Percentiles rank a stretch among this genome's conserved stretches.
Conservation (phyloP, 2,113 vertebrate genomes). For the Cranoglanis bouderius region DNA sequence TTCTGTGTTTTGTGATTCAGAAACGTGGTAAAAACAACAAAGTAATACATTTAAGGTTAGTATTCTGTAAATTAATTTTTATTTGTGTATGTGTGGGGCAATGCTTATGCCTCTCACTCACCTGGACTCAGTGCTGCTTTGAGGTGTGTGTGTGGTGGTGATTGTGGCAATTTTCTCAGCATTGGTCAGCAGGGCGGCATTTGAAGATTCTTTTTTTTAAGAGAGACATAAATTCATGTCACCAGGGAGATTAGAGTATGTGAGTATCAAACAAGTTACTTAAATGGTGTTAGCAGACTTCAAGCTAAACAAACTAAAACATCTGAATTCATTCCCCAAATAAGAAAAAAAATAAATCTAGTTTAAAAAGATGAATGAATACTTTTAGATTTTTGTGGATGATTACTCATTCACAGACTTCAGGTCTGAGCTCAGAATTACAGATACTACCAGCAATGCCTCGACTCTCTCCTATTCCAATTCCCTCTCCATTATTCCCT, state of each 20-base stretch:
- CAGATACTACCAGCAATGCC: neutral
- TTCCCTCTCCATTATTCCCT: constrained; percentile 8
- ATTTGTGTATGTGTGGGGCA: neutral
- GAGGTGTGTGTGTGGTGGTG: constrained; percentile 53
- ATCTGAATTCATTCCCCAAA: neutral
- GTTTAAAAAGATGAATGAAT: neutral
- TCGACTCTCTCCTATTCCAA: neutral
- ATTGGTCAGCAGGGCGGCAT: constrained; percentile 50
- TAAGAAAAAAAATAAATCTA: neutral
- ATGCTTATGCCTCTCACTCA: constrained; percentile 13
- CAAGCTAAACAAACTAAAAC: neutral
- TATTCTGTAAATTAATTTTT: neutral
- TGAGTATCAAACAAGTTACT: neutral
- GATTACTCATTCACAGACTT: neutral
- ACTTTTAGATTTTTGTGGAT: neutral
- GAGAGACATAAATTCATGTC: neutral
- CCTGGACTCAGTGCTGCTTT: constrained; percentile 47
- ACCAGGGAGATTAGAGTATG: neutral
- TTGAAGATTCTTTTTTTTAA: constrained; percentile 46
- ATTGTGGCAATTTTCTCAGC: constrained; percentile 55
- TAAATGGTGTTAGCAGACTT: neutral
- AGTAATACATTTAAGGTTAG: neutral
- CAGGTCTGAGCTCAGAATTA: neutral
- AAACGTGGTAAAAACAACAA: neutral
- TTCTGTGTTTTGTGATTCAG: neutral